Base-by-base conservation (phyloP, 1,140 invertebrate genomes). In the Apis laboriosa region DNA sequence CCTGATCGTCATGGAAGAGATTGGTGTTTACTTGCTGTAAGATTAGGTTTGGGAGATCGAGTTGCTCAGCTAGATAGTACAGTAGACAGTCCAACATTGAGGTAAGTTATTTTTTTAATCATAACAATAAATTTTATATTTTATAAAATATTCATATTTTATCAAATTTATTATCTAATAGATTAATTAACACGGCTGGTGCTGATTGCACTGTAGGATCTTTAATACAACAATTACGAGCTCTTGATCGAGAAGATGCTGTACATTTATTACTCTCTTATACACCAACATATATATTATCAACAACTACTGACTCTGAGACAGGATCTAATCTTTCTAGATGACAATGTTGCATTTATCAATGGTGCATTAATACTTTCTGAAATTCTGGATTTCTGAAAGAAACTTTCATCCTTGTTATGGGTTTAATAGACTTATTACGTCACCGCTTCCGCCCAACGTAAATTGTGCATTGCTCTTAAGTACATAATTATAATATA, bases 1-100 rank as follows among this genome's bases (percentile, higher is more conserved):
- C 95, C 96, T 12, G 97, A 98, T 91, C 95, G 95, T 5, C 96
- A 97, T 90, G 97, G 97, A 17, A 94, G 96, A 84, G 97, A 98
- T 91, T 98, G 97, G 97, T 97, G 97, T 91, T 94, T 98, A 77
- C 92, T 98, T 53, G 97, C 97, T 9, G 96, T 98, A 1, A 95
- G 96, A 81, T 92, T 98, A 53, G 97, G 97, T 43, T 92, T 94
- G 53, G 93, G 92, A 9, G 93, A 94, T 88, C 91, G 91, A 34
- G 93, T 94, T 12, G 93, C 92, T 17, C 93, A 93, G 76, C 86
- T 94, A 60, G 93, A 94, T 68, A 94, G 91, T 67, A 92, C 90
- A 79, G 90, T 93, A 11, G 91, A 90, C 68, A 94, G 93, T 86
- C 93, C 93, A 67, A 94, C 93, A 13, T 83, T 94, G 58, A 91